Evolutionary conservation across 2,888 invertebrate genomes (phyloP), one percentile per base, ranked within the genome.

Genomic region (Molanna angustata): DNA sequence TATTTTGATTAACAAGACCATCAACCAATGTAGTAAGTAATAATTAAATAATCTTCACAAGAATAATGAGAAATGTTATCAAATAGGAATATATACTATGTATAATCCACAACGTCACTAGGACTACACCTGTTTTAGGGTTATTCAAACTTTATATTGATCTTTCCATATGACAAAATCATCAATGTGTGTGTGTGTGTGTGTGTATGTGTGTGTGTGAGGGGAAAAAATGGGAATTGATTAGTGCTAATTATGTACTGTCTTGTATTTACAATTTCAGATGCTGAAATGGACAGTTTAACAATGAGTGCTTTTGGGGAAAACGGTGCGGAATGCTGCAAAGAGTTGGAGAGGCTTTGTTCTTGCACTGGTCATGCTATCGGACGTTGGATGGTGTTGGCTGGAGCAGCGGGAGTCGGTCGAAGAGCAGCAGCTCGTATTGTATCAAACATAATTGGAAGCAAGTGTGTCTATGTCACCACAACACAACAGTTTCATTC

Each of bases 321-420:
- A 19, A 37, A 17, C 17, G 49, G 54, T 31, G 52, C 40, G 0
- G 58, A 56, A 13, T 37, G 44, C 16, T 48, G 52, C 4, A 11
- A 14, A 3, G 58, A 58, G 22, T 18, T 58, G 16, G 41, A 45
- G 40, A 33, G 45, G 2, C 33, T 58, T 1, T 40, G 49, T 13
- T 11, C 52, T 6, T n/a, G 43, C 4, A 48, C 33, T 6, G 56
- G 54, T 4, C 47, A 54, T 17, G 39, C 46, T 11, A 61, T 74
- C 71, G 67, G 67, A 52, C 72, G 72, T 9, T 86, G 86, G 0
- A 65, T 84, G n/a, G 74, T 88, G 32, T 70, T 90, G 58, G 82
- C 88, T 60, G 93, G 92, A 0, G 77, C 84, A 60, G 83, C 88
- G 21, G 96, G 94, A 37, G 82, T 83, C 43, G 92, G 95, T 0